phyloP scores from a whole-genome alignment of 2,113 vertebrate species.

The Tricholaema leucomelas region DNA sequence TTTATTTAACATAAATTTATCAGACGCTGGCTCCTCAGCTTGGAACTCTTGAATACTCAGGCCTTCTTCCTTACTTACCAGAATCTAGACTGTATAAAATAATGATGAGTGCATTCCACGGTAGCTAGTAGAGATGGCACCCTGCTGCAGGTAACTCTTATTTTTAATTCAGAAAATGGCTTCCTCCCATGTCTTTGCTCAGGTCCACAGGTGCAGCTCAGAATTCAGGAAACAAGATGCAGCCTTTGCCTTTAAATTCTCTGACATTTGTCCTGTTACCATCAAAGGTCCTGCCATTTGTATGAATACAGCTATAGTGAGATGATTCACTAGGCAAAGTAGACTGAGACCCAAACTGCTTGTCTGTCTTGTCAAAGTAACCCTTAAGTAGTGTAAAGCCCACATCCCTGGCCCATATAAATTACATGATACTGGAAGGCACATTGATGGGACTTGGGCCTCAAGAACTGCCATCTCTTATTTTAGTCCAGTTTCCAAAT shows the following conservation, averaged over 20 bases:
- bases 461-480: not conserved
- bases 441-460: not conserved
- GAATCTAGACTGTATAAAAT: not conserved
- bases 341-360: not conserved
- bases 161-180: not conserved
- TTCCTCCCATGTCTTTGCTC: not conserved
- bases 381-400: not conserved
- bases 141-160: not conserved
- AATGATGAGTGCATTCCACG: not conserved
- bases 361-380: not conserved
- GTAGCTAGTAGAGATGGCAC: not conserved
- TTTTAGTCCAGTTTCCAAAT: not conserved
- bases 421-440: not conserved
- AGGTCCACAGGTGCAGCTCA: not conserved
- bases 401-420: not conserved
- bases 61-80: not conserved
- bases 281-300: not conserved
- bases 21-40: not conserved
- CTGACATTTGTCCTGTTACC: not conserved
- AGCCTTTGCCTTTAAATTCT: not conserved
- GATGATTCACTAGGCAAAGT: not conserved
- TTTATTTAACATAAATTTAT: not conserved
- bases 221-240: not conserved
- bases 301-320: not conserved
- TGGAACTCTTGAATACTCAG: not conserved